These are phyloP conservation scores for Melinaea menophilus DNA, from an alignment of 2,888 invertebrate species.

Conservation along the genomic window DNA sequence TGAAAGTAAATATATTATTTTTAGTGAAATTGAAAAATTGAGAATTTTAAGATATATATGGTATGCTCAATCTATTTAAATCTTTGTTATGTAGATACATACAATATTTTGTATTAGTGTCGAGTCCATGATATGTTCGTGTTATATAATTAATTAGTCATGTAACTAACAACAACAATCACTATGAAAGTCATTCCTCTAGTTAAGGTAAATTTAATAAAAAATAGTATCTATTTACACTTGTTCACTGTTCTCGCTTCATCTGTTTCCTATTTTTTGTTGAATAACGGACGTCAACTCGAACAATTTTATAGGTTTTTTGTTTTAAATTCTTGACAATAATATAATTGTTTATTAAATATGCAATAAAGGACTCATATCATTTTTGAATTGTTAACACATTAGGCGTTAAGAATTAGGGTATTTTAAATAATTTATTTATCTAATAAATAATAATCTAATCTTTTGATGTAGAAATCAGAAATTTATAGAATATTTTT, in stretches of 20 bases:
- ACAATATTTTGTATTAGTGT: conserved; percentile 5
- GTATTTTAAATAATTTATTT: neutral
- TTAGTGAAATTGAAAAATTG: conserved; percentile 9
- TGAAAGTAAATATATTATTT: conserved; percentile 11
- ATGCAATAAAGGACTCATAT: conserved; percentile 25
- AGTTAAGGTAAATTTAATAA: conserved; percentile 19
- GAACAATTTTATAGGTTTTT: neutral
- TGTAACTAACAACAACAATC: conserved; percentile 27
- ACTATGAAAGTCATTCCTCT: conserved; percentile 32
- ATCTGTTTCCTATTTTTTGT: conserved; percentile 6
- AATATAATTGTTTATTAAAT: conserved; percentile 18
- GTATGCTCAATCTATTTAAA: conserved; percentile 11
- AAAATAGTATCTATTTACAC: conserved; percentile 24
- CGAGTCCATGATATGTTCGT: conserved; percentile 4
- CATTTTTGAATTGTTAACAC: conserved; percentile 16
- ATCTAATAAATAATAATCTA: neutral
- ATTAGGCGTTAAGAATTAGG: conserved; percentile 1
- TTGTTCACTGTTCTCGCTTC: conserved; percentile 23
- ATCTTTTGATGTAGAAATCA: neutral
- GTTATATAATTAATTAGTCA: conserved; percentile 2
- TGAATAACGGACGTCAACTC: conserved; percentile 6
- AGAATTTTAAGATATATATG: conserved; percentile 9
- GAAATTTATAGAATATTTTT: conserved; percentile 5
- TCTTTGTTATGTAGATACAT: conserved; percentile 1
- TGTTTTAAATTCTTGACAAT: conserved; percentile 15